Percentiles rank a stretch among this genome's conserved stretches.
These are phyloP conservation scores for Hormaphis cornu DNA, from an alignment of 1,140 invertebrate genomes.

Conservation along the genomic window DNA sequence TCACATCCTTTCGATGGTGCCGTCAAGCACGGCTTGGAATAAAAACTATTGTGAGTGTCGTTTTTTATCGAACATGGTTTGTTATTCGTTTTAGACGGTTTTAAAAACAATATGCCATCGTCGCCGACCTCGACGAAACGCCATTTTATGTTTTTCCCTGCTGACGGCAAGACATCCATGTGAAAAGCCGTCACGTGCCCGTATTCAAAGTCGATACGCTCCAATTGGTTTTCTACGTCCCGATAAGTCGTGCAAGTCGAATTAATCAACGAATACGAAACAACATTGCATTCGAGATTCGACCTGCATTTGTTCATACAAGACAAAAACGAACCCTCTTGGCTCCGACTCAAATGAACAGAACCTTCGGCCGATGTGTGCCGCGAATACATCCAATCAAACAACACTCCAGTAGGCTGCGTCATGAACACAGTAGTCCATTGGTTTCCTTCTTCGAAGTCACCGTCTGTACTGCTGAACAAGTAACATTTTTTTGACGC, in stretches of 20 bases:
- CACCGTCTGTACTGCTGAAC: not conserved
- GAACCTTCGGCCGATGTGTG: constrained; percentile 16
- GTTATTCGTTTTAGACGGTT: not conserved
- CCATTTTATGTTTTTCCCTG: not conserved
- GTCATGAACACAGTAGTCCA: constrained; percentile 33
- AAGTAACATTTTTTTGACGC: not conserved
- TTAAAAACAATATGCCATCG: not conserved
- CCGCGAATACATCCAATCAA: constrained; percentile 22
- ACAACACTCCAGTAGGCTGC: constrained; percentile 16
- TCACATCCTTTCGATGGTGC: not conserved
- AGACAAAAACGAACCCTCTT: not conserved
- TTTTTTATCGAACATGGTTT: constrained; percentile 6
- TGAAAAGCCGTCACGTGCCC: not conserved
- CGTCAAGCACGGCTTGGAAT: constrained; percentile 12
- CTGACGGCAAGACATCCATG: not conserved
- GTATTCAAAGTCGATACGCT: not conserved
- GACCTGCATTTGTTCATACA: not conserved
- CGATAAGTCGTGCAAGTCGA: not conserved
- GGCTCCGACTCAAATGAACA: not conserved
- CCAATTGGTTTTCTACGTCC: not conserved
- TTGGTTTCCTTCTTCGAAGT: not conserved
- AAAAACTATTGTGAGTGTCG: not conserved
- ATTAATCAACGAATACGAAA: not conserved
- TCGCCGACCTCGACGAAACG: not conserved
- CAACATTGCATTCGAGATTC: not conserved